Conservation (phyloP, 2,888 invertebrate genomes). For the Diaperis boleti region DNA sequence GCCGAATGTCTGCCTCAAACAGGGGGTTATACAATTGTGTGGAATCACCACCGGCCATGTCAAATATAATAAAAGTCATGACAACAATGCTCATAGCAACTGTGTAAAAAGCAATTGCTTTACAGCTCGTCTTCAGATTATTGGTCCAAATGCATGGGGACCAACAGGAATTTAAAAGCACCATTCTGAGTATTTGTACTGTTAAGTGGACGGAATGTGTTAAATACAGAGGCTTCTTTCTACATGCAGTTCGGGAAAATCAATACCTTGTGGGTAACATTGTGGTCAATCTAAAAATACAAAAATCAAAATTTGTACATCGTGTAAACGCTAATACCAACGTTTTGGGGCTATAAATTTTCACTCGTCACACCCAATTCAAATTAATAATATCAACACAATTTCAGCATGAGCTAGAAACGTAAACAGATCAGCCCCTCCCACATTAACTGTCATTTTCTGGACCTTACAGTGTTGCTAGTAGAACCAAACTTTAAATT, state of each 20-base stretch:
- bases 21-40: slow-evolving; percentile 89
- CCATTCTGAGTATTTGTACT: slow-evolving; percentile 69
- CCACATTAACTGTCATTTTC: slow-evolving; percentile 14
- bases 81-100: slow-evolving; percentile 79
- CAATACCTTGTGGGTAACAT: slow-evolving; percentile 3
- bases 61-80: slow-evolving; percentile 81
- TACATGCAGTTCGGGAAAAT: slow-evolving; percentile 1
- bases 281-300: background rate
- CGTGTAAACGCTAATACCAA: no score
- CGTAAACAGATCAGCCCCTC: slow-evolving; percentile 24
- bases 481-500: background rate
- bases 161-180: slow-evolving; percentile 84
- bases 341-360: background rate
- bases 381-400: slow-evolving; percentile 25
- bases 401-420: background rate
- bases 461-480: slow-evolving; percentile 2
- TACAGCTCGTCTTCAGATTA: slow-evolving; percentile 80
- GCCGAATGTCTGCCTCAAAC: slow-evolving; percentile 87
- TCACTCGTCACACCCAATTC: slow-evolving; percentile 23
- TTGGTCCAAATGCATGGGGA: slow-evolving; percentile 90
- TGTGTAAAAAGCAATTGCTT: slow-evolving; percentile 84
- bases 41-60: slow-evolving; percentile 89
- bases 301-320: no score
- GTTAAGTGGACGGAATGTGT: background rate
- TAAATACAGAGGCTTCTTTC: background rate